Percentiles rank a stretch among this genome's conserved stretches.
These are phyloP conservation scores for Corydoras maculifer DNA, from an alignment of 2,113 vertebrate genomes.

Conservation along the genomic window DNA sequence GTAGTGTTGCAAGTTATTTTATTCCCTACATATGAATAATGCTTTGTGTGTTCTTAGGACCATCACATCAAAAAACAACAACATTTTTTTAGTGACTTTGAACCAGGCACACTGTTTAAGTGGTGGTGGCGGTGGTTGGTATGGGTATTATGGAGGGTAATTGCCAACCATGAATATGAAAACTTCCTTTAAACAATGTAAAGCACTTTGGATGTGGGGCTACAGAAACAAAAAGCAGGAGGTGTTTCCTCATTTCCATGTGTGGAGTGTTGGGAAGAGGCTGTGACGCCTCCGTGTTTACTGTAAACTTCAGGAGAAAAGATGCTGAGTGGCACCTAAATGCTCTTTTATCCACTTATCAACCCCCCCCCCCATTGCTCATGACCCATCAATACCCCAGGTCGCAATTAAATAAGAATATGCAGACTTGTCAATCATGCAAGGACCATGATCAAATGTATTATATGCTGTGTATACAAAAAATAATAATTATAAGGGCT, in stretches of 20 bases:
- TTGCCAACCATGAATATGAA: conserved; percentile 63
- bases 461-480: no score
- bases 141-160: conserved; percentile 50
- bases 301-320: conserved; percentile 11
- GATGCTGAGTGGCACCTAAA: conserved; percentile 3
- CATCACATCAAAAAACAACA: no score
- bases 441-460: not conserved
- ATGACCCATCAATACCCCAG: not conserved
- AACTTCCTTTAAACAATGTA: conserved; percentile 54
- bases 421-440: not conserved
- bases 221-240: conserved; percentile 50
- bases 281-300: conserved; percentile 35
- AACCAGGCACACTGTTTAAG: not conserved
- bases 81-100: no score
- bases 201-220: conserved; percentile 12
- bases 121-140: no score
- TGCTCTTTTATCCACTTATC: conserved; percentile 1
- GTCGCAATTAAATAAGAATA: not conserved
- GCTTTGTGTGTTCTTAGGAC: no score
- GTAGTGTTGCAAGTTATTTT: no score
- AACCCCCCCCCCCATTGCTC: not conserved
- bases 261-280: conserved; percentile 48
- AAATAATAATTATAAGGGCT: not conserved
- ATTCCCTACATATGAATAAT: no score
- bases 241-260: conserved; percentile 64